phyloP scores from a whole-genome alignment of 2,888 invertebrate genomes.

The Drosophila histrio region DNA sequence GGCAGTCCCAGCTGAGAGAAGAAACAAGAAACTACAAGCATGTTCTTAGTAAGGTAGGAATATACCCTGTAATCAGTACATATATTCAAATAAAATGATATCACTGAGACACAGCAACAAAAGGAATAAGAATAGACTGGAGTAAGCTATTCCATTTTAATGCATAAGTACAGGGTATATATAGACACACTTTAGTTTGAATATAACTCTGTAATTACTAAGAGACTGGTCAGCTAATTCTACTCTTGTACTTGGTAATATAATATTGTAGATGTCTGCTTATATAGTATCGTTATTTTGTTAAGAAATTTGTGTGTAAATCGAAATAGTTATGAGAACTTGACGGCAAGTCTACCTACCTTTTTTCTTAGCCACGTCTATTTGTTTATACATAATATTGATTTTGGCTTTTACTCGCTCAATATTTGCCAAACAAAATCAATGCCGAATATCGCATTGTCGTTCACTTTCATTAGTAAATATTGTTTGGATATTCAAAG shows the following conservation, averaged over 20 bases:
- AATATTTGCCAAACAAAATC: slow-evolving; percentile 14
- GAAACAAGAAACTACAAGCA: background rate
- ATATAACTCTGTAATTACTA: slow-evolving; percentile 20
- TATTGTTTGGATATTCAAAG: slow-evolving; percentile 16
- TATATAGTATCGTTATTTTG: background rate
- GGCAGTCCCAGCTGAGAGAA: slow-evolving; percentile 10
- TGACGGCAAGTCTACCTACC: background rate
- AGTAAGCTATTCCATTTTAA: too few relatives aligned
- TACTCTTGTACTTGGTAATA: background rate
- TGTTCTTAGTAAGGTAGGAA: background rate
- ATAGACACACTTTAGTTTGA: background rate
- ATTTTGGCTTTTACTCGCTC: slow-evolving; percentile 14
- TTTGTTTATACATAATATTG: slow-evolving; percentile 29
- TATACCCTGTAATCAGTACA: background rate
- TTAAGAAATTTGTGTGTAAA: background rate
- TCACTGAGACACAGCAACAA: too few relatives aligned
- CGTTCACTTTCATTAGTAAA: slow-evolving; percentile 44
- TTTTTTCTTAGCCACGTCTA: background rate
- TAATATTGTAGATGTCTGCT: background rate
- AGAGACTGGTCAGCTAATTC: background rate
- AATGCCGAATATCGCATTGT: background rate
- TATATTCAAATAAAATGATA: too few relatives aligned
- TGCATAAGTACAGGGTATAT: background rate
- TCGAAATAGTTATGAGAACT: background rate
- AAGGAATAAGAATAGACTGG: too few relatives aligned